Conservation (phyloP, 1,140 invertebrate species). For the Sitodiplosis mosellana region DNA sequence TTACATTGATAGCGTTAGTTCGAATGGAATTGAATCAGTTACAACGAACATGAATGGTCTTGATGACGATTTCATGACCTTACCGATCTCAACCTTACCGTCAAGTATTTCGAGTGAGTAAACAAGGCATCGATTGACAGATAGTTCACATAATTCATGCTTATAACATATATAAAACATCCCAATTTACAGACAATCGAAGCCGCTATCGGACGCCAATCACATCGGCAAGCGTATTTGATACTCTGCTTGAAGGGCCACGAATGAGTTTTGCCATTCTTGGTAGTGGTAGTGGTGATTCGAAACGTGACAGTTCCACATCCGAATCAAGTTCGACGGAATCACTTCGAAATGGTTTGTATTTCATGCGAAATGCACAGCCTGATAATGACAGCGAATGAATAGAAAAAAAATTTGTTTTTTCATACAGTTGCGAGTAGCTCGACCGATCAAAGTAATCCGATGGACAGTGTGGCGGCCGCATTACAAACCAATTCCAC, state of each 20-base stretch:
- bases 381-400: background rate
- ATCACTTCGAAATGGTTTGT: background rate
- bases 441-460: too few species aligned
- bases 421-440: too few species aligned
- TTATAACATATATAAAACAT: too few species aligned
- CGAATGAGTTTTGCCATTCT: background rate
- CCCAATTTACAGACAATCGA: conserved; percentile 4
- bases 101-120: too few species aligned
- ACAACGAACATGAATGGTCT: background rate
- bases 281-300: too few species aligned
- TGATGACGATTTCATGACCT: background rate
- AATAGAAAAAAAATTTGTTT: background rate
- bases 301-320: background rate
- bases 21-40: background rate
- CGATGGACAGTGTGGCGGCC: too few species aligned
- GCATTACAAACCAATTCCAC: too few species aligned
- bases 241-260: conserved; percentile 5
- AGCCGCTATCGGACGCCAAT: conserved; percentile 8
- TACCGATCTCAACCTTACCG: background rate
- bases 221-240: conserved; percentile 8
- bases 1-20: conserved; percentile 2
- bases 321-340: background rate
- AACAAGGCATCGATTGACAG: too few species aligned
- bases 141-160: too few species aligned
- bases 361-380: background rate